Percentiles rank a stretch among this genome's conserved stretches.
Evolutionary conservation across 2,113 vertebrate genomes (phyloP).

Genomic region (Calypte anna): DNA sequence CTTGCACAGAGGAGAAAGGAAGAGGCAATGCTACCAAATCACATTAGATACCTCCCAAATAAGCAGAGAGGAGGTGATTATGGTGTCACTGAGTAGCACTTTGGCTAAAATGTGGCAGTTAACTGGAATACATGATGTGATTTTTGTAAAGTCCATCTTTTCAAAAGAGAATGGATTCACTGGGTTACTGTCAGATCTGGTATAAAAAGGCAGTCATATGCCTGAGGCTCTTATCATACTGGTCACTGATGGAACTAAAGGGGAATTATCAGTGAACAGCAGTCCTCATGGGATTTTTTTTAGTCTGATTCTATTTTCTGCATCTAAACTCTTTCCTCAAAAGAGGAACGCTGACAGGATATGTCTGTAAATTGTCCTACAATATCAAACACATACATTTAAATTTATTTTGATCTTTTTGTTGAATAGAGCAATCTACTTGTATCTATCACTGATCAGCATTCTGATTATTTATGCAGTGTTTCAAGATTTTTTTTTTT

Average conservation of each 20-base stretch:
- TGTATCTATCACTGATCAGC: neutral
- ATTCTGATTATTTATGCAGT: neutral
- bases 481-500: neutral
- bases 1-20: neutral
- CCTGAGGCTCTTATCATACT: neutral
- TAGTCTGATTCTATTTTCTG: neutral
- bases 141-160: neutral
- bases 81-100: neutral
- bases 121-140: neutral
- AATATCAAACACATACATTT: neutral
- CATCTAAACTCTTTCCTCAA: neutral
- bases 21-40: neutral
- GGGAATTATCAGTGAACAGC: neutral
- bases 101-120: neutral
- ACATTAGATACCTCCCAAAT: neutral
- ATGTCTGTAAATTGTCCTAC: neutral
- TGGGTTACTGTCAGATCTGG: neutral
- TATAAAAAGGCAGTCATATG: neutral
- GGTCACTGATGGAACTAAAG: neutral
- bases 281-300: neutral
- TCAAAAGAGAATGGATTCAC: neutral
- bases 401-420: neutral
- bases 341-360: neutral
- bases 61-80: neutral
- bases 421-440: neutral